These are phyloP conservation scores for Tuta absoluta DNA, from an alignment of 2,888 invertebrate genomes.

Conservation along the genomic window DNA sequence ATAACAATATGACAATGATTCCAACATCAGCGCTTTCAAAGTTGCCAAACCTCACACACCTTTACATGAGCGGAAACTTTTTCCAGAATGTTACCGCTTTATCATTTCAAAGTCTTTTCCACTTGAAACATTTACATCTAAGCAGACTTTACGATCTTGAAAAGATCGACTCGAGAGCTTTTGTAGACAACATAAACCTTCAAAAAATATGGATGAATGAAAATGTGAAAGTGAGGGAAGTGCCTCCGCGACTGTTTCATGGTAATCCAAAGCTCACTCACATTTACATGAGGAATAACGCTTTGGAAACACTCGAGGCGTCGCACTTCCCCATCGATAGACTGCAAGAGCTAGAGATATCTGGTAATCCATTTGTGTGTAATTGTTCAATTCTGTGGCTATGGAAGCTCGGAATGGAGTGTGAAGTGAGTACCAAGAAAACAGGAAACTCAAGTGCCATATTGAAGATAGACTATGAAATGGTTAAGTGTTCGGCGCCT, in stretches of 20 bases:
- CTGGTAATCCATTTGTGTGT: conserved; percentile 91
- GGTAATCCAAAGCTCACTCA: conserved; percentile 89
- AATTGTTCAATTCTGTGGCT: conserved; percentile 94
- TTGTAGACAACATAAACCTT: conserved; percentile 91
- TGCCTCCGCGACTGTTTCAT: conserved; percentile 92
- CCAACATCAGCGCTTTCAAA: conserved; percentile 89
- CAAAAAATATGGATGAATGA: conserved; percentile 89
- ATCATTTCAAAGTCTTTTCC: conserved; percentile 92
- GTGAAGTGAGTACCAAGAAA: conserved; percentile 64
- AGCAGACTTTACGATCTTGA: conserved; percentile 85
- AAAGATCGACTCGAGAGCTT: conserved; percentile 88
- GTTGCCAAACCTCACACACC: conserved; percentile 87
- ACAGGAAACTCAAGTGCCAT: conserved; percentile 63
- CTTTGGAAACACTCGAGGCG: conserved; percentile 87
- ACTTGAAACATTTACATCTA: conserved; percentile 87
- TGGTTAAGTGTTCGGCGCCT: conserved; percentile 82
- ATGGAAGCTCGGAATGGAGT: conserved; percentile 84
- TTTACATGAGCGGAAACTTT: conserved; percentile 90
- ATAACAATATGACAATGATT: conserved; percentile 90
- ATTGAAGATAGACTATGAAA: conserved; percentile 79
- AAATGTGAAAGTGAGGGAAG: conserved; percentile 85
- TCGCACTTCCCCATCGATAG: conserved; percentile 92
- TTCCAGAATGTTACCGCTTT: conserved; percentile 86
- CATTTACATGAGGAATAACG: conserved; percentile 89
- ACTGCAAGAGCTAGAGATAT: conserved; percentile 86